Conservation (phyloP, 2,888 invertebrate species). For the Cactoblastis cactorum region DNA sequence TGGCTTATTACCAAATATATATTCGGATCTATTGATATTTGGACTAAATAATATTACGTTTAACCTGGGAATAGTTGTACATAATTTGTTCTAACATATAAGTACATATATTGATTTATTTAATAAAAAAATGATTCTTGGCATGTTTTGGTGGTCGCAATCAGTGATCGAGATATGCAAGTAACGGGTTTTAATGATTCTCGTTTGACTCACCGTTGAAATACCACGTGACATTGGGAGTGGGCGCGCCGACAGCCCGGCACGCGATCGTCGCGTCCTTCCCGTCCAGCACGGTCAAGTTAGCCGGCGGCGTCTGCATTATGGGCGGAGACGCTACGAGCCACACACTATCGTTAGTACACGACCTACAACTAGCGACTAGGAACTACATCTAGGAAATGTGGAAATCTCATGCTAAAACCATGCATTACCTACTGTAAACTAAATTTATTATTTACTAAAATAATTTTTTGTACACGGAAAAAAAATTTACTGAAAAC, state of each 20-base stretch:
- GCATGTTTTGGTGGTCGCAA: background rate
- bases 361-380: slow-evolving; percentile 32
- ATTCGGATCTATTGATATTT: too few species aligned
- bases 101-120: too few species aligned
- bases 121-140: too few species aligned
- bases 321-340: slow-evolving; percentile 91
- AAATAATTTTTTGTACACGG: background rate
- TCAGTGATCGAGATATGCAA: background rate
- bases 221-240: slow-evolving; percentile 94
- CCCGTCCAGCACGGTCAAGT: slow-evolving; percentile 94
- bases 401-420: slow-evolving; percentile 16
- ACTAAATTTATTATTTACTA: background rate
- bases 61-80: too few species aligned
- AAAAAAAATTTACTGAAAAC: too few species aligned
- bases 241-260: slow-evolving; percentile 93
- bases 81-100: too few species aligned
- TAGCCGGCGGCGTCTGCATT: slow-evolving; percentile 90
- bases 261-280: slow-evolving; percentile 94
- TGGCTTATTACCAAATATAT: too few species aligned
- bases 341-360: slow-evolving; percentile 65
- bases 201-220: slow-evolving; percentile 86
- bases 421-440: background rate
- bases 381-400: slow-evolving; percentile 17
- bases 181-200: slow-evolving; percentile 5
- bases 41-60: too few species aligned